A percentile compares a stretch with the other conserved stretches of the same genome.
These are phyloP conservation scores for Cynaeus angustus DNA, from an alignment of 2,888 invertebrate genomes.

Conservation along the genomic window DNA sequence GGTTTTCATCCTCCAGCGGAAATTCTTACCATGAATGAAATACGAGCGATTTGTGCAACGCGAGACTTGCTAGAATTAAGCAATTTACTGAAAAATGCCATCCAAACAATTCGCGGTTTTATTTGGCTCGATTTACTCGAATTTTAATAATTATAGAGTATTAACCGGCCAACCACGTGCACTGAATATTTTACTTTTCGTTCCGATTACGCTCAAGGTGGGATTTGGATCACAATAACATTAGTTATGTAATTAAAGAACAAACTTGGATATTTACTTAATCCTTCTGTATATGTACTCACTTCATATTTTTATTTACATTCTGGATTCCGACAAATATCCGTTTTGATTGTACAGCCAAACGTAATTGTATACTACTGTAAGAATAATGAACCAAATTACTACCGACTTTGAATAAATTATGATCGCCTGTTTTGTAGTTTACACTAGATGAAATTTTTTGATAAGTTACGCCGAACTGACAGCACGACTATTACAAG, in stretches of 20 bases:
- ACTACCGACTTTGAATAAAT: constrained; percentile 23
- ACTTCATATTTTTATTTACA: constrained; percentile 18
- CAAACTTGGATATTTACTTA: neutral
- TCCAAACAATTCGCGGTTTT: neutral
- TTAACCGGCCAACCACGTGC: constrained; percentile 17
- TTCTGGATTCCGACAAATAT: neutral
- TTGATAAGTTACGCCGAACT: neutral
- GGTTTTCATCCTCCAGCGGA: constrained; percentile 28
- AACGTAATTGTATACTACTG: constrained; percentile 13
- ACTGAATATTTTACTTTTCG: constrained; percentile 9
- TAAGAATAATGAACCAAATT: constrained; percentile 27
- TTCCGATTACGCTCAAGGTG: too few species aligned
- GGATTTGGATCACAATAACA: too few species aligned
- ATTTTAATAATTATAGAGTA: constrained; percentile 13
- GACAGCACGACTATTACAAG: too few species aligned
- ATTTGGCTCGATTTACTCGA: neutral
- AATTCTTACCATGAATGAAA: constrained; percentile 36
- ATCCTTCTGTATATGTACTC: neutral
- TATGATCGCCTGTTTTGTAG: constrained; percentile 25
- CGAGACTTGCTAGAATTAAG: neutral
- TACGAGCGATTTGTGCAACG: neutral
- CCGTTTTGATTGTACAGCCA: constrained; percentile 15
- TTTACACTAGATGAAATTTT: constrained; percentile 14
- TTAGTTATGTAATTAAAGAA: neutral
- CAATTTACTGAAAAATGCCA: neutral